Conservation (phyloP, 2,113 vertebrate genomes). For the Rattus norvegicus region GRCr8 NC_086036.1:35857001-35857500, state of each 20-base stretch:
- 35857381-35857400: neutral
- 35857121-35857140: neutral
- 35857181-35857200: neutral
- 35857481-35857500: no score
- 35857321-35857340: neutral
- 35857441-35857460: no score
- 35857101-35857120: neutral
- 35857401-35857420: neutral
- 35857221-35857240: neutral
- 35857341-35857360: neutral
- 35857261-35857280: neutral
- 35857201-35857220: neutral
- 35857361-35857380: neutral
- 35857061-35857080: slow-evolving; percentile 50
- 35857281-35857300: neutral
- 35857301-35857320: neutral
- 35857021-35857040: slow-evolving; percentile 27
- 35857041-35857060: slow-evolving; percentile 19
- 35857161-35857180: neutral
- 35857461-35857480: no score
- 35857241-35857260: neutral
- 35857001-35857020: slow-evolving; percentile 22
- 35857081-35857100: neutral
- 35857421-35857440: no score
- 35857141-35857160: neutral